A percentile compares a stretch with the other conserved stretches of the same genome.
These are phyloP conservation scores for Drosophila subpulchrella DNA, from an alignment of 1,140 invertebrate genomes.

Conservation along the genomic window DNA sequence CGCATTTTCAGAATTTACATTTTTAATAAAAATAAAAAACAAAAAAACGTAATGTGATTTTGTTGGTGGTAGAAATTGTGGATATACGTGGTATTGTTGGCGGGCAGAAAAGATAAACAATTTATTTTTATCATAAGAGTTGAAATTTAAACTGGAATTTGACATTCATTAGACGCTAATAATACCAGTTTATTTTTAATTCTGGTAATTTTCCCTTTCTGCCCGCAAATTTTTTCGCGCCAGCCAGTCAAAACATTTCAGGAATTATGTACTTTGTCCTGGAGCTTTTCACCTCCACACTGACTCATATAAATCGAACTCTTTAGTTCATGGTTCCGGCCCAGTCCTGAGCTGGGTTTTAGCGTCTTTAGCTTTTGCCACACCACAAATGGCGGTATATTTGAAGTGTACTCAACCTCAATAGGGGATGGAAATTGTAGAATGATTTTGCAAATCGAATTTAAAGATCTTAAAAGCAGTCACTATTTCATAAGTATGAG, in stretches of 20 bases:
- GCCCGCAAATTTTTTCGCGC: background rate
- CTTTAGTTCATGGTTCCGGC: background rate
- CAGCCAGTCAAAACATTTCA: background rate
- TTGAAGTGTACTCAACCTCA: background rate
- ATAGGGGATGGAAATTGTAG: background rate
- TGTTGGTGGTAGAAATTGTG: no score
- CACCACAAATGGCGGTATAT: background rate
- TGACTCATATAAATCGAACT: background rate
- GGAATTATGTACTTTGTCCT: background rate
- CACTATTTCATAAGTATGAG: no score
- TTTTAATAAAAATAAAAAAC: conserved; percentile 78
- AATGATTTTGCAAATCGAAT: background rate
- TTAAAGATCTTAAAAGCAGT: no score
- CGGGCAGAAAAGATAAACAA: no score
- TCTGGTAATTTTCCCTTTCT: background rate
- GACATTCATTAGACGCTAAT: no score
- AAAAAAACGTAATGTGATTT: background rate
- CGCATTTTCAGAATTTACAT: conserved; percentile 83
- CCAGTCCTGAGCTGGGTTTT: background rate
- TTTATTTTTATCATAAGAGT: background rate
- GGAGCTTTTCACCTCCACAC: conserved; percentile 3
- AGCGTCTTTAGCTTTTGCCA: background rate
- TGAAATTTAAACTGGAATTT: no score
- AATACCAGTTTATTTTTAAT: no score
- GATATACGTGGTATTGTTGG: background rate